These are phyloP conservation scores for Acanthurus tractus DNA, from an alignment of 2,797 vertebrate species.

Conservation along the genomic window DNA sequence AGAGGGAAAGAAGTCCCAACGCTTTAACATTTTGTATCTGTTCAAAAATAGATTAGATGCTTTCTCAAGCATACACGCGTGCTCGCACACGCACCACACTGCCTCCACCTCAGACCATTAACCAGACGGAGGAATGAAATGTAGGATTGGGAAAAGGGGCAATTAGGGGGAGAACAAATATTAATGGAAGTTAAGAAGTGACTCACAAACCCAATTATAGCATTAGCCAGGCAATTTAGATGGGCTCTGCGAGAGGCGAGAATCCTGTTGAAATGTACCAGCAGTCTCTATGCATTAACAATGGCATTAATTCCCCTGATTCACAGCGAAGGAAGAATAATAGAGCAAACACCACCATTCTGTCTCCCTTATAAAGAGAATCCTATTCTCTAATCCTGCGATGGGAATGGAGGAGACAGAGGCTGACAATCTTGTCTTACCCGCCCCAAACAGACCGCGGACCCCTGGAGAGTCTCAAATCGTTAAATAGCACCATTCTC, in stretches of 20 bases:
- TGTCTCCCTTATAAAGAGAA: constrained; percentile 79
- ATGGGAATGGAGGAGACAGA: constrained; percentile 78
- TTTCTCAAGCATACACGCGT: constrained; percentile 28
- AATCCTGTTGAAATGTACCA: constrained; percentile 90
- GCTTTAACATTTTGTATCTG: constrained; percentile 52
- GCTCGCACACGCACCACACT: constrained; percentile 30
- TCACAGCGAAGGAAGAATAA: constrained; percentile 65
- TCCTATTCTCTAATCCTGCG: constrained; percentile 72
- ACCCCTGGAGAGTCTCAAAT: constrained; percentile 81
- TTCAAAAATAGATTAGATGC: constrained; percentile 63
- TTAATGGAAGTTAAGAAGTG: constrained; percentile 87
- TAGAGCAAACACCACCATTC: constrained; percentile 86
- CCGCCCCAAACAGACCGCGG: constrained; percentile 72
- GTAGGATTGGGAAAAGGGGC: constrained; percentile 68
- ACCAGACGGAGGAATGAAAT: constrained; percentile 74
- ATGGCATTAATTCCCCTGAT: constrained; percentile 80
- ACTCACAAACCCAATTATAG: constrained; percentile 92
- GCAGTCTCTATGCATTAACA: constrained; percentile 84
- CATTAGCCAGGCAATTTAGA: constrained; percentile 88
- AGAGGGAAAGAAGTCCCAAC: constrained; percentile 26
- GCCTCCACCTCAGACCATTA: constrained; percentile 75
- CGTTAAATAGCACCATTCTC: constrained; percentile 79
- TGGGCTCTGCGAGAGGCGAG: constrained; percentile 88
- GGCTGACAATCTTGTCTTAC: constrained; percentile 72
- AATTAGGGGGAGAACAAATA: constrained; percentile 85